Evolutionary conservation across 2,113 vertebrate species (phyloP), one percentile per base, ranked within the genome.

Genomic region (Carassius auratus): DNA sequence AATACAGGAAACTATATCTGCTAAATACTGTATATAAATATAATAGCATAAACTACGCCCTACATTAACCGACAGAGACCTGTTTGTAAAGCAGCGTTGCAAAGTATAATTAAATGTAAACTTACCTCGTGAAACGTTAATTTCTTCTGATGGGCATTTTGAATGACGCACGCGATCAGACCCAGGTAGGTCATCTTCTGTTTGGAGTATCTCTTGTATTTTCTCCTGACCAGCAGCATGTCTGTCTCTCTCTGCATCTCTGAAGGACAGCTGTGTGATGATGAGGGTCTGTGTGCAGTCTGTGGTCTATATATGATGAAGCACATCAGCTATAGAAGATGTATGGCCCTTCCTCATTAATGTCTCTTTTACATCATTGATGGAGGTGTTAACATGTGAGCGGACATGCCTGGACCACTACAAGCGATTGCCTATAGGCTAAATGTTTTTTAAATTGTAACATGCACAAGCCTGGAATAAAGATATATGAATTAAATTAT

Each of bases 141-240:
- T 59, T 84, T 91, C 84, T 91, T 91, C 36, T 89, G 89, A 4
- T 94, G 92, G 0, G 94, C 89, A 0, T 87, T 90, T 78, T 92
- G 93, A 84, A 95, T 95, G 50, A 92, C 93, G 62, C 93, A 81
- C n/a, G 94, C 92, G 12, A 95, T 95, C 89, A 95, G 92, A 30
- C 92, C 94, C 88, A 95, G 82, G 87, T 95, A 95, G 66, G 94
- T 93, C 87, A 94, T 94, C 21, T 92, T 93, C 3, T 94, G 92
- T 83, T 95, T 95, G 87, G 90, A 87, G 88, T 94, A 93, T 1
- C 93, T 92, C 61, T 91, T 90, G 88, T 95, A 95, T 19, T 91
- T 90, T 79, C 93, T 95, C 90, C 61, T 50, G 42, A 50, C 23
- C 61, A 48, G 8, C 79, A 50, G 30, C 30, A 30, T 66, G 42